Percentiles rank a stretch among this genome's conserved stretches.
phyloP scores from a whole-genome alignment of 2,888 invertebrate species.

The Acronicta leporina region DNA sequence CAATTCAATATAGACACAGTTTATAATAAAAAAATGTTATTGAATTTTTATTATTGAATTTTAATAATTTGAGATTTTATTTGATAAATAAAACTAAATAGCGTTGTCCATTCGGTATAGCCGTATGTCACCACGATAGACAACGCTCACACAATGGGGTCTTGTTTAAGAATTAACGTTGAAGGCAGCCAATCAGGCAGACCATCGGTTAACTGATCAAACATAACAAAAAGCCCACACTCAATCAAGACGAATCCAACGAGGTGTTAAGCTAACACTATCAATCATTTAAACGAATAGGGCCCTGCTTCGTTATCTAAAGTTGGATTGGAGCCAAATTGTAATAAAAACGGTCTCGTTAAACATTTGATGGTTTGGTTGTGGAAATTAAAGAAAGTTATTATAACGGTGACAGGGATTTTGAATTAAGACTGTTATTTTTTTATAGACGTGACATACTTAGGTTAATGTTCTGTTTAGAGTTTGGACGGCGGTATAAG shows the following conservation, averaged over 20 bases:
- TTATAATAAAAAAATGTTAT: no score
- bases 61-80: no score
- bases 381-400: slow-evolving; percentile 60
- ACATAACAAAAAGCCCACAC: slow-evolving; percentile 85
- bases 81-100: no score
- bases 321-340: slow-evolving; percentile 82
- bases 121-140: slow-evolving; percentile 44
- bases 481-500: slow-evolving; percentile 39
- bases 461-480: slow-evolving; percentile 44
- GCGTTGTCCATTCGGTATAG: not conserved
- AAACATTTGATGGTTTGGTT: slow-evolving; percentile 75
- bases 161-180: slow-evolving; percentile 84
- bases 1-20: no score
- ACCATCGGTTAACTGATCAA: slow-evolving; percentile 86
- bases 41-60: no score
- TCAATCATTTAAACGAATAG: slow-evolving; percentile 79
- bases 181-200: slow-evolving; percentile 82
- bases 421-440: slow-evolving; percentile 55
- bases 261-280: slow-evolving; percentile 85
- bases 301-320: slow-evolving; percentile 74
- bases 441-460: slow-evolving; percentile 46
- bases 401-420: slow-evolving; percentile 55
- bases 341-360: slow-evolving; percentile 84
- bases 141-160: slow-evolving; percentile 73
- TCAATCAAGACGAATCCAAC: slow-evolving; percentile 84